These are phyloP conservation scores for Physeter macrocephalus DNA, from an alignment of 2,113 vertebrate genomes.

Conservation along the genomic window DNA sequence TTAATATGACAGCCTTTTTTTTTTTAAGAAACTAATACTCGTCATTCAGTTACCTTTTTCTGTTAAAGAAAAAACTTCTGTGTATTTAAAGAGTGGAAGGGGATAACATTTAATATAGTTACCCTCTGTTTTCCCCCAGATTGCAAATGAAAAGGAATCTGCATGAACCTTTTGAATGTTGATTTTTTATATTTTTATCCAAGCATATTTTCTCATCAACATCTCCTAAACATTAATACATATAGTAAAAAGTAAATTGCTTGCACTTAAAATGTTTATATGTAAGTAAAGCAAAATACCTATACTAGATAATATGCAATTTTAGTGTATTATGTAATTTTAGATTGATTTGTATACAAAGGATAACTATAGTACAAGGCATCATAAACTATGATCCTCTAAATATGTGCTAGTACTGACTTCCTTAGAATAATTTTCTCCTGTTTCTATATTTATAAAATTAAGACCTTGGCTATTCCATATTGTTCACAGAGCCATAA, in stretches of 20 bases:
- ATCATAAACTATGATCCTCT: neutral
- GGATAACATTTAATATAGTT: neutral
- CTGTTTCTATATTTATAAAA: neutral
- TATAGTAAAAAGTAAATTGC: neutral
- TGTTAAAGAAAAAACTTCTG: neutral
- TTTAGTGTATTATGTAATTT: neutral
- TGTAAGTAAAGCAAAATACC: slow-evolving; percentile 4
- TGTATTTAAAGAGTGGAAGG: neutral
- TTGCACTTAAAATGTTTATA: neutral
- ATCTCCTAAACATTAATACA: neutral
- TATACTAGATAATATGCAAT: neutral
- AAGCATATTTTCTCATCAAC: neutral
- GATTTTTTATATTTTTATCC: neutral
- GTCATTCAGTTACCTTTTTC: neutral
- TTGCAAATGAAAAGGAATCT: neutral
- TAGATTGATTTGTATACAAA: neutral
- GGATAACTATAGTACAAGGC: neutral
- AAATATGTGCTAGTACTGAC: neutral
- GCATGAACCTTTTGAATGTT: neutral
- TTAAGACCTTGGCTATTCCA: neutral
- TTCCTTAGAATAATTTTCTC: neutral
- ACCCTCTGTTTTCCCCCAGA: neutral
- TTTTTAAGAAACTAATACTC: neutral
- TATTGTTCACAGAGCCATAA: neutral
- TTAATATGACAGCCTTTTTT: neutral